Evolutionary conservation across 2,888 invertebrate species (phyloP), one percentile per base, ranked within the genome.

Genomic region (Sarcophaga rosellei): DNA sequence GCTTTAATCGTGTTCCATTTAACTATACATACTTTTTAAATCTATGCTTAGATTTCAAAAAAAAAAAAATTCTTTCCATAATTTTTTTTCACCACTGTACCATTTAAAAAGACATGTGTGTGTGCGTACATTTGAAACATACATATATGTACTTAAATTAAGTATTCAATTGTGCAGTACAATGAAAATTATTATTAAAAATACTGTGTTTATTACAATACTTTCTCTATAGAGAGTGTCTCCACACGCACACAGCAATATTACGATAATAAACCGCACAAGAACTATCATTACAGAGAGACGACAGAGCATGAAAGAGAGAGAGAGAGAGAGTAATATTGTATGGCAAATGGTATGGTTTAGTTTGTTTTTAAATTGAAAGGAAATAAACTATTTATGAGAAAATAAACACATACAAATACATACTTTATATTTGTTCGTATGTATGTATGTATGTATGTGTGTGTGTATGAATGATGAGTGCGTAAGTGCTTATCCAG

Each of bases 371-470:
- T 59, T 80, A 57, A 79, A 73, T 73, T 69, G 21, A 84, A 75
- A 81, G 81, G 81, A 86, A 86, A 78, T 81, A 84, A 84, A 78
- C 63, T 84, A 81, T 84, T 78, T 81, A 78, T n/a, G 35, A 53
- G 17, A 47, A 63, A 47, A 76, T 4, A 53, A 17, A 53, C 76
- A 76, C 20, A 68, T 15, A 59, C 53, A 53, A 53, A 12, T 17
- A 17, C 4, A 12, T 17, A 17, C 4, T 53, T 35, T 10, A 8
- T 8, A 35, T 35, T 35, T 35, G 35, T 35, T 6, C 4, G 25
- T 25, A 23, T 23, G 45, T 3, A 45, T 1, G 15, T 15, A 47
- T 15, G 47, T 47, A 1, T 15, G 4, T 47, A 15, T 8, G 53
- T 17, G 17, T 53, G 17, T 53, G 53, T 15, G 10, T 53, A 15